Evolutionary conservation across 2,888 invertebrate genomes (phyloP).

Genomic region (Monopis laevigella): DNA sequence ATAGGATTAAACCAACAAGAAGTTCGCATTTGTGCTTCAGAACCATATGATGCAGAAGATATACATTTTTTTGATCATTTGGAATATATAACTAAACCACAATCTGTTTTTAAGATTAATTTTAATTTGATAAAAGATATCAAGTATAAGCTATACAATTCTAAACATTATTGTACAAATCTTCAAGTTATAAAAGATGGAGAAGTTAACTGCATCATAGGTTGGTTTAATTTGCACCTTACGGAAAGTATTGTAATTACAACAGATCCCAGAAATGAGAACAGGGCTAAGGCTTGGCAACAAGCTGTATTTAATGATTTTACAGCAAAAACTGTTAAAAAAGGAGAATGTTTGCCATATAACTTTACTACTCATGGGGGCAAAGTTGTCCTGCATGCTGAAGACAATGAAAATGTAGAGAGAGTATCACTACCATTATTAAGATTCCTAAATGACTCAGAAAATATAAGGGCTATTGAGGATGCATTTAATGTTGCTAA

Average conservation of each 20-base stretch:
- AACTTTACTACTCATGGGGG: conserved; percentile 44
- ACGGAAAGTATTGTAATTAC: conserved; percentile 69
- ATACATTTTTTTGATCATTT: conserved; percentile 63
- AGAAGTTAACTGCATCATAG: conserved; percentile 70
- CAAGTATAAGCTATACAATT: conserved; percentile 34
- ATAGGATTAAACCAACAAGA: conserved; percentile 32
- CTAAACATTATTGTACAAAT: conserved; percentile 39
- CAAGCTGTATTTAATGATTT: conserved; percentile 75
- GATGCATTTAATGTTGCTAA: conserved; percentile 39
- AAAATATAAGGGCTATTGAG: conserved; percentile 45
- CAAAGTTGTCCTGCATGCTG: conserved; percentile 36
- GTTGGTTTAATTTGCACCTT: conserved; percentile 79
- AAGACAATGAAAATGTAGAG: conserved; percentile 26
- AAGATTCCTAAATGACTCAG: conserved; percentile 57
- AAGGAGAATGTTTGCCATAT: conserved; percentile 34
- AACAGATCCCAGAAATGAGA: conserved; percentile 64
- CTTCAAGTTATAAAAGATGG: conserved; percentile 53
- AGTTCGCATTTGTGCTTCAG: conserved; percentile 40
- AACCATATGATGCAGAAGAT: conserved; percentile 77
- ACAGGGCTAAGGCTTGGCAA: conserved; percentile 75
- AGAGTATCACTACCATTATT: conserved; percentile 40
- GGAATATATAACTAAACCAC: conserved; percentile 67
- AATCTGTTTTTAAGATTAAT: conserved; percentile 65
- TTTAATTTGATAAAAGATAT: conserved; percentile 69
- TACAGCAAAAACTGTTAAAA: conserved; percentile 34